Conservation (phyloP, 2,113 vertebrate species). For the rabbit (Oryctolagus cuniculus) region mOryCun1.1 NC_091453.1:73441501-73442000, state of each 20-base stretch:
- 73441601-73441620: conserved; percentile 80
- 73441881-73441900: neutral
- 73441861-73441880: neutral
- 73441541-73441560: conserved; percentile 82
- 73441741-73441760: neutral
- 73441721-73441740: neutral
- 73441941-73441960: neutral
- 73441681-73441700: conserved; percentile 62
- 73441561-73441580: conserved; percentile 83
- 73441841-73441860: neutral
- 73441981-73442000: neutral
- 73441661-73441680: conserved; percentile 48
- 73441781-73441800: conserved; percentile 8
- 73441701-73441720: conserved; percentile 55
- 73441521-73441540: conserved; percentile 75
- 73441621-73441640: conserved; percentile 74
- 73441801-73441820: neutral
- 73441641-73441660: conserved; percentile 48
- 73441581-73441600: conserved; percentile 74
- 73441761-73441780: neutral
- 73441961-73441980: neutral
- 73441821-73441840: neutral
- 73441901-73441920: neutral
- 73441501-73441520: conserved; percentile 74
- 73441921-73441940: conserved; percentile 35